Conservation (phyloP, 2,888 invertebrate genomes). For the Allolobophora icterica region DNA sequence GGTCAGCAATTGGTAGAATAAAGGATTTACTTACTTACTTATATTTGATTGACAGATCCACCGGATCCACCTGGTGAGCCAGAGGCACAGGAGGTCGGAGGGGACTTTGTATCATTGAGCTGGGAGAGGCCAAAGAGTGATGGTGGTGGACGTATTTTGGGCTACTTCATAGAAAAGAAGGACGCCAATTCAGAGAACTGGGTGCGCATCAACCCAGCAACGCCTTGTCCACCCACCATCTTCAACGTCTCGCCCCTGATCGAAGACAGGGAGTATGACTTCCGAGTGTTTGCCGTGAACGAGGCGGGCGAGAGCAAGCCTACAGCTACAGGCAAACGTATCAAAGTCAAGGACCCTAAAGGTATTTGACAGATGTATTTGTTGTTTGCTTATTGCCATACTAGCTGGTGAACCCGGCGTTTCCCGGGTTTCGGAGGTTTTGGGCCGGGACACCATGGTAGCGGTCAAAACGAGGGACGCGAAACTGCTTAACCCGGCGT, state of each 20-base stretch:
- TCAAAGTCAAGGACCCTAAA: slow-evolving; percentile 91
- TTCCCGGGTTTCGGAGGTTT: too few species aligned
- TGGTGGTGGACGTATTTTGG: slow-evolving; percentile 93
- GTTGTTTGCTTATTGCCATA: too few species aligned
- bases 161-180: slow-evolving; percentile 98
- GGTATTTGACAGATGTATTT: slow-evolving; percentile 62
- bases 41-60: slow-evolving; percentile 72
- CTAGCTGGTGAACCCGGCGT: too few species aligned
- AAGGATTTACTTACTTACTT: too few species aligned
- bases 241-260: slow-evolving; percentile 93
- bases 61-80: slow-evolving; percentile 94
- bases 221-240: slow-evolving; percentile 75
- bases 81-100: slow-evolving; percentile 89
- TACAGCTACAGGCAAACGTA: slow-evolving; percentile 82
- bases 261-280: slow-evolving; percentile 96
- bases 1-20: too few species aligned
- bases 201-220: slow-evolving; percentile 77
- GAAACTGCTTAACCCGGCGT: too few species aligned
- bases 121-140: slow-evolving; percentile 94
- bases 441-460: too few species aligned
- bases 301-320: slow-evolving; percentile 89
- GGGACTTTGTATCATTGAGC: slow-evolving; percentile 93
- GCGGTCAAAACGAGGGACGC: too few species aligned
- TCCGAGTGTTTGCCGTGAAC: slow-evolving; percentile 95
- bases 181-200: slow-evolving; percentile 84